These are phyloP conservation scores for Macropodus opercularis DNA, from an alignment of 2,797 vertebrate genomes.

Conservation along the genomic window DNA sequence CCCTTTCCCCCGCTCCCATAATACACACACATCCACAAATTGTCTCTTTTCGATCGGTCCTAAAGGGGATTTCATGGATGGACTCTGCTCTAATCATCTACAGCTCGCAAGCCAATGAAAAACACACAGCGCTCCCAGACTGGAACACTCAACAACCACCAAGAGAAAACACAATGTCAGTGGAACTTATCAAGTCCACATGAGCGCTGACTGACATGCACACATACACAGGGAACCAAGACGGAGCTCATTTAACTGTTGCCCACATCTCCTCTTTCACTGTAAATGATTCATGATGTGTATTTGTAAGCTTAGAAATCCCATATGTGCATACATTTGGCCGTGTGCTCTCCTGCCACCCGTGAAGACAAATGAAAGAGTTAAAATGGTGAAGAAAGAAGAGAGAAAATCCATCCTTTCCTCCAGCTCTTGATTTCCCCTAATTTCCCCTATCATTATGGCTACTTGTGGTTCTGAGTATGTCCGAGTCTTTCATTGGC, in stretches of 20 bases:
- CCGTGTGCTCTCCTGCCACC: constrained; percentile 59
- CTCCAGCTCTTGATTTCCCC: constrained; percentile 46
- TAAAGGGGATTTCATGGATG: constrained; percentile 80
- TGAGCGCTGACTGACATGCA: constrained; percentile 63
- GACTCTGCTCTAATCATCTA: constrained; percentile 78
- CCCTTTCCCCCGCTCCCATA: constrained; percentile 42
- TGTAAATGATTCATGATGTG: constrained; percentile 80
- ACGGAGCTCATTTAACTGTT: constrained; percentile 67
- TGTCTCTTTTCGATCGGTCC: constrained; percentile 62
- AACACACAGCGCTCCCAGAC: constrained; percentile 71
- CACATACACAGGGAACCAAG: constrained; percentile 43
- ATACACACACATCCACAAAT: constrained; percentile 54
- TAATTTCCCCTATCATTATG: constrained; percentile 63
- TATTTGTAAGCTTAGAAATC: constrained; percentile 62
- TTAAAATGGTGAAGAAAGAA: constrained; percentile 52
- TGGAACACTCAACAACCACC: constrained; percentile 77
- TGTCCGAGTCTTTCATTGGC: constrained; percentile 64
- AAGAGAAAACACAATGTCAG: constrained; percentile 80
- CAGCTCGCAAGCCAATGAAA: constrained; percentile 74
- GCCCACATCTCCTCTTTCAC: constrained; percentile 75
- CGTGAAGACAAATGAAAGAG: constrained; percentile 66
- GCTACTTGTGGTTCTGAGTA: constrained; percentile 65
- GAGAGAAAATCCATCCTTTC: constrained; percentile 63
- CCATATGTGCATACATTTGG: constrained; percentile 59
- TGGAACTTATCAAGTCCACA: constrained; percentile 79